Evolutionary conservation across 2,888 invertebrate species (phyloP), one percentile per base, ranked within the genome.

Genomic region (Macrophya alboannulata): DNA sequence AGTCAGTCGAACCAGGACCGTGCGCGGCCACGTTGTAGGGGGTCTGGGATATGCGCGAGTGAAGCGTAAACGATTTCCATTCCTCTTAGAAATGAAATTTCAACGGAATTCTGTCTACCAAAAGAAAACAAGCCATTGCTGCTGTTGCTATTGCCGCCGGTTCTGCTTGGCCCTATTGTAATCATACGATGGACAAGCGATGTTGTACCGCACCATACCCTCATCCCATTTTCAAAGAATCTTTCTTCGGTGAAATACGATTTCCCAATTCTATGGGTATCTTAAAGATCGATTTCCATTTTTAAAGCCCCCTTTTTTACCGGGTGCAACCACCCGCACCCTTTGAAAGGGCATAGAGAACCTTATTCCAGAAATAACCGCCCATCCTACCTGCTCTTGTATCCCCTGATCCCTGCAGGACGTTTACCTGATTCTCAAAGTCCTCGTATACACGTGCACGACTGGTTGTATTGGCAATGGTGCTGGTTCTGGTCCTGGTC

Each of bases 201-300:
- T 62, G 62, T 43, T 62, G 43, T 81, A 81, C 81, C 59, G 43
- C 15, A 40, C 43, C 43, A 59, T 81, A 81, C 83, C 83, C 68
- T 83, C 68, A 51, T 71, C 83, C 62, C 40, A 83, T 83, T 83
- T 83, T 83, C 83, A 71, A 83, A 83, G 68, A 83, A 83, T 83
- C 83, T 83, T 83, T 83, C 68, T 71, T 51, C 48, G 68, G 68
- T 83, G 83, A 71, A 68, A 83, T 83, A 83, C 83, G 65, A 71
- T 83, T 83, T 83, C 48, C 45, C 83, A 83, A 81, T 85, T 72
- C 84, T 74, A 55, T 55, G 85, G 85, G 55, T 82, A 85, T 82
- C 85, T 82, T 55, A 37, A 72, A 82, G 72, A 82, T 85, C 85
- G 85, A 85, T 85, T 85, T 82, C 81, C 85, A 85, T 85, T 79